Conservation (phyloP, 1,140 invertebrate genomes). For the Ceratosolen solmsi region DNA sequence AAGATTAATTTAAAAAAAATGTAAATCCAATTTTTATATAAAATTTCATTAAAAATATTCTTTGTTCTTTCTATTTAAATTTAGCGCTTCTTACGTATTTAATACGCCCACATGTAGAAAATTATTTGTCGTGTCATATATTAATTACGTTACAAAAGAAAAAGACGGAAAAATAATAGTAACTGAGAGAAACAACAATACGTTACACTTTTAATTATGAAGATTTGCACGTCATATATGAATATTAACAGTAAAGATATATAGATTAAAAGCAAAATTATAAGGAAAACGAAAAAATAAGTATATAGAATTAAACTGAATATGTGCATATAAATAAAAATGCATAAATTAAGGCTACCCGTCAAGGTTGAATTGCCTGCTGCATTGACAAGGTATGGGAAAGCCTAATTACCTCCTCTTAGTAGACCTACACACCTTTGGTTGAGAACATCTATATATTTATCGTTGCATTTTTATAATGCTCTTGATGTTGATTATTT, state of each 20-base stretch:
- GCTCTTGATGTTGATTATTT: background rate
- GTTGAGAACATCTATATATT: background rate
- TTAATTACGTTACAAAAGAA: background rate
- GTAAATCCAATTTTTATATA: background rate
- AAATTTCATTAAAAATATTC: background rate
- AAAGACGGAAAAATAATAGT: background rate
- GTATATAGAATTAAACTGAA: background rate
- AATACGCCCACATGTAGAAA: background rate
- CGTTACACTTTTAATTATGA: constrained; percentile 2
- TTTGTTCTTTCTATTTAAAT: background rate
- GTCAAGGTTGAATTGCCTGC: constrained; percentile 70
- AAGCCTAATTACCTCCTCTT: constrained; percentile 62
- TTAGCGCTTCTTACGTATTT: background rate
- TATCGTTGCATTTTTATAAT: background rate
- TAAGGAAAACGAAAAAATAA: background rate
- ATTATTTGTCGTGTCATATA: background rate
- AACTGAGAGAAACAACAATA: background rate
- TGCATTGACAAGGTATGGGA: constrained; percentile 68
- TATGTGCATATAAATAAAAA: constrained; percentile 54
- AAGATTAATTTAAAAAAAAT: background rate
- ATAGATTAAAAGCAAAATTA: background rate
- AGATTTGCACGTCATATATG: background rate
- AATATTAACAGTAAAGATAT: background rate
- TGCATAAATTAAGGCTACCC: constrained; percentile 69
- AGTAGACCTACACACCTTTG: constrained; percentile 45